These are phyloP conservation scores for Sebastolobus alascanus DNA, from an alignment of 2,797 vertebrate genomes.

Conservation along the genomic window DNA sequence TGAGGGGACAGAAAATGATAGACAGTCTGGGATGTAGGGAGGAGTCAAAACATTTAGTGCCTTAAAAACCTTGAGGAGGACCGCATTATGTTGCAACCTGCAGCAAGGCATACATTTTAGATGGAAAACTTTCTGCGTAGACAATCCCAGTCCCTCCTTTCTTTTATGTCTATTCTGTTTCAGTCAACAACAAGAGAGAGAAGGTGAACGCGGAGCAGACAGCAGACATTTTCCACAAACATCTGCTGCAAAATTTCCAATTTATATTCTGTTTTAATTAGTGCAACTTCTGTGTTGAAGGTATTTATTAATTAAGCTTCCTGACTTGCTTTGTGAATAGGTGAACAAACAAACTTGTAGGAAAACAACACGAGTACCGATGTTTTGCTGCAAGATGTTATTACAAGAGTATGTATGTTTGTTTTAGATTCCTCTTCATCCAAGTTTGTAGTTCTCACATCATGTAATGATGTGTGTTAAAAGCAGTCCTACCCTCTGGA, in stretches of 20 bases:
- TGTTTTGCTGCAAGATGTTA: neutral
- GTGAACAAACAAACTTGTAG: neutral
- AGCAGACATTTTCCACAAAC: slow-evolving; percentile 19
- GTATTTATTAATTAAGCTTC: slow-evolving; percentile 7
- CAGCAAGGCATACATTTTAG: slow-evolving; percentile 53
- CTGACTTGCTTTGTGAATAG: neutral
- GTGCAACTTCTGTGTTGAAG: neutral
- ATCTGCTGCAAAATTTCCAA: slow-evolving; percentile 9
- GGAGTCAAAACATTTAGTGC: slow-evolving; percentile 62
- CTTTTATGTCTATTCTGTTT: slow-evolving; percentile 25
- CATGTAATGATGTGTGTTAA: neutral
- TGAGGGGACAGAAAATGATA: slow-evolving; percentile 66
- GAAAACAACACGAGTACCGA: neutral
- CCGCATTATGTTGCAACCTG: slow-evolving; percentile 63
- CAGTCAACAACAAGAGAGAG: slow-evolving; percentile 10
- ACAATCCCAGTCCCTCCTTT: slow-evolving; percentile 4
- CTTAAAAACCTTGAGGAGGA: slow-evolving; percentile 51
- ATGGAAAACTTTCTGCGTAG: slow-evolving; percentile 24
- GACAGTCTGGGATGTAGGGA: slow-evolving; percentile 52
- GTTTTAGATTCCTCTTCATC: neutral
- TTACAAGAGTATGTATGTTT: neutral
- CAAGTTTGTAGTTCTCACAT: neutral
- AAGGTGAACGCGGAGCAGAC: slow-evolving; percentile 10
- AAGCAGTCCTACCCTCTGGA: neutral
- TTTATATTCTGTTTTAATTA: slow-evolving; percentile 35